Evolutionary conservation across 2,113 vertebrate genomes (phyloP).

Genomic region (Castor canadensis): DNA sequence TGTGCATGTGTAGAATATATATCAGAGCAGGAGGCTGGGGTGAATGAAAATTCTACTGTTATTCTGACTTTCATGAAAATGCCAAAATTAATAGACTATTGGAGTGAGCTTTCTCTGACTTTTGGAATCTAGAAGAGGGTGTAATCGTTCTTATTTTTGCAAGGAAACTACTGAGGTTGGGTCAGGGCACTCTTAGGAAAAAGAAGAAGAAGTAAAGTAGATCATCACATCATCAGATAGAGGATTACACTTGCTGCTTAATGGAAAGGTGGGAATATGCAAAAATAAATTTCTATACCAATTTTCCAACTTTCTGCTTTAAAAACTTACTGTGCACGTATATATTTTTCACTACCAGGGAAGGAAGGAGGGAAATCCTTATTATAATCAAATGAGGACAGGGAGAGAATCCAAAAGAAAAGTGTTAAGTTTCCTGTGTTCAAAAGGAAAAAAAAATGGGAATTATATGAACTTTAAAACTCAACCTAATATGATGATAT

Average conservation of each 20-base stretch:
- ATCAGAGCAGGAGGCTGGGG: neutral
- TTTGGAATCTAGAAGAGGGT: neutral
- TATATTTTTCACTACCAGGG: conserved; percentile 15
- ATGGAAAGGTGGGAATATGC: neutral
- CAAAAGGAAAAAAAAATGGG: neutral
- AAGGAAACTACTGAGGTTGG: neutral
- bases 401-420: conserved; percentile 14
- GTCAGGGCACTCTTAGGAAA: neutral
- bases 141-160: neutral
- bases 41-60: conserved; percentile 26
- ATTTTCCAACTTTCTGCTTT: conserved; percentile 42
- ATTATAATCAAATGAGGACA: conserved; percentile 43
- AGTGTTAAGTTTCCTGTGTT: neutral
- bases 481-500: conserved; percentile 44
- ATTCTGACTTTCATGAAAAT: neutral
- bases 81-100: conserved; percentile 29
- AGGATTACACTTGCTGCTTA: neutral
- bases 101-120: neutral
- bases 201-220: conserved; percentile 16
- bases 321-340: conserved; percentile 44
- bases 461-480: conserved; percentile 66
- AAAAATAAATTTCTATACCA: conserved; percentile 51
- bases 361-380: neutral
- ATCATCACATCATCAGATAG: neutral
- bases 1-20: neutral